phyloP scores from a whole-genome alignment of 2,797 vertebrate genomes.

The Enteromius anoplus region DNA sequence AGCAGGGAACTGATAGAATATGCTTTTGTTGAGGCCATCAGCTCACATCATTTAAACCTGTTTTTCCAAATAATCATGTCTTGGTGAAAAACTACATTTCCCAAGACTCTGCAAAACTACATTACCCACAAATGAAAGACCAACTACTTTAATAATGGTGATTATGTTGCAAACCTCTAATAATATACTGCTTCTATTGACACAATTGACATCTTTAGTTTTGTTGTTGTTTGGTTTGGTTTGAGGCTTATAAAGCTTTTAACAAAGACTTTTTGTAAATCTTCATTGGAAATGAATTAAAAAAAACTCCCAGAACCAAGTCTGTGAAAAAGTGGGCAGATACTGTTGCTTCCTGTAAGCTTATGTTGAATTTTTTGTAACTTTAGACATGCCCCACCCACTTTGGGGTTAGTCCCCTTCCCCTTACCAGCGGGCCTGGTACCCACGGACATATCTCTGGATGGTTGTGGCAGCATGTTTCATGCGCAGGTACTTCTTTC shows the following conservation, averaged over 20 bases:
- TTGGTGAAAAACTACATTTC: conserved; percentile 6
- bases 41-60: background rate
- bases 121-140: background rate
- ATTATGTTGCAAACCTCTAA: background rate
- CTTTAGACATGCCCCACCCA: background rate
- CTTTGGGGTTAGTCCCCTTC: background rate
- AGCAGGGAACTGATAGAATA: background rate
- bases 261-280: background rate
- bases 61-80: background rate
- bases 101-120: background rate
- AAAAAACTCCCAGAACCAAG: background rate
- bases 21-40: background rate
- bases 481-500: conserved; percentile 94
- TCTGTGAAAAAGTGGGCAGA: background rate
- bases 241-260: background rate
- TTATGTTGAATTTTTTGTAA: background rate
- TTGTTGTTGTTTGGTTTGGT: background rate
- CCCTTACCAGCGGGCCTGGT: conserved; percentile 94
- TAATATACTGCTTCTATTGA: background rate
- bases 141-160: background rate
- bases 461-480: conserved; percentile 87
- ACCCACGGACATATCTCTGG: conserved; percentile 91
- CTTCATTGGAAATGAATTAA: background rate
- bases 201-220: background rate
- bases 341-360: no score